Evolutionary conservation across 2,888 invertebrate genomes (phyloP), one percentile per base, ranked within the genome.

Genomic region (Anodontia alba): DNA sequence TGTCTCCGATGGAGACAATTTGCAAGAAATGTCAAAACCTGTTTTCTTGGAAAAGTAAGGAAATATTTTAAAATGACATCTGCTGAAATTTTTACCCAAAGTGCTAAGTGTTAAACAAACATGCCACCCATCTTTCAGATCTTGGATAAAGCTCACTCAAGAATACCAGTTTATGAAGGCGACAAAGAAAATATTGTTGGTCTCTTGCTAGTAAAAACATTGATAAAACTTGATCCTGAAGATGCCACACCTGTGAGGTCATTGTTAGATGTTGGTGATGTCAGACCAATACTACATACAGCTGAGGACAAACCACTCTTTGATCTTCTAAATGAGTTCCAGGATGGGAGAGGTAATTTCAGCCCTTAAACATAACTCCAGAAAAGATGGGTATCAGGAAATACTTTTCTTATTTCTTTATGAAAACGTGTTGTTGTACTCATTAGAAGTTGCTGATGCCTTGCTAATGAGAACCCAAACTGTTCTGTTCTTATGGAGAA

Each of bases 241-340:
- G 91, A 93, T 78, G 88, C 87, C 7, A 86, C 90, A 1, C 90
- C 92, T 0, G 83, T 94, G 15, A 76, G 84, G 31, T 78, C 81
- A 7, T 82, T 94, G 31, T 72, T 93, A 0, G 76, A 85, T 17
- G 86, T 88, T 51, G 76, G 81, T 8, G 88, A 84, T 68, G 89
- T 89, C 1, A 80, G 89, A 15, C 81, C 81, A 10, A 88, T 92
- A 3, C 71, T 91, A 38, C 88, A 88, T 54, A 89, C 92, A 0
- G 75, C 84, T n/a, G 87, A 88, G 7, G 84, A 87, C 73, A 93
- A 88, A 86, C 93, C 94, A 1, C 80, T 94, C 66, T 94, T 91
- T 88, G 94, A 94, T 78, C 78, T 94, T n/a, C 88, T 94, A 23
- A 94, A 94, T 83, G 81, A 91, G 67, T 94, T 94, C 79, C 93